Base-by-base conservation (phyloP, 2,113 vertebrate species). In the Callipepla californica region DNA sequence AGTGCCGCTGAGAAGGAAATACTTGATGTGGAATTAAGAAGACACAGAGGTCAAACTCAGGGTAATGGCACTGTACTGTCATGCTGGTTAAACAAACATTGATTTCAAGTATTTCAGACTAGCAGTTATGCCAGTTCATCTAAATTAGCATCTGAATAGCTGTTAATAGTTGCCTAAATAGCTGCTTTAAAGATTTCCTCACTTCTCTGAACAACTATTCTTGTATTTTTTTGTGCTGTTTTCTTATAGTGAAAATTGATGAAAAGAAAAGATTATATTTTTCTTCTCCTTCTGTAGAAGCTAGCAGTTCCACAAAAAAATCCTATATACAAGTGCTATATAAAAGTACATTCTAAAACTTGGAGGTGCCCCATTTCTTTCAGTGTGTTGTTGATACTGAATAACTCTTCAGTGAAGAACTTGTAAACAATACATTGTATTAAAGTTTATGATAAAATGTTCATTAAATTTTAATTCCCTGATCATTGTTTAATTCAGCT, bases 1-100 rank as follows among this genome's bases (percentile, higher is more conserved):
- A 28, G 82, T 67, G 20, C 75, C 95, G 89, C 89, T 91, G 82
- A 91, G 62, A 95, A 87, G 78, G 94, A 92, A 94, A 95, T 96
- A 32, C 84, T 90, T 81, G 85, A 44, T 12, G 47, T 84, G 85
- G 96, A 97, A 94, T 96, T 98, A 36, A 89, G 95, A 53, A 84
- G 87, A 30, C 58, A 96, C 48, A 91, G 95, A 92, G 79, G 89
- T 48, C 95, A 98, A 79, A 92, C 97, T 94, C 97, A 98, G 98
- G 98, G 98, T 99, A 98, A 95, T 77, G 53, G 6, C 38, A 30
- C 19, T 69, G 13, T 66, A 34, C 20, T 50, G 1, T 50, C 25
- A 19, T 28, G 28, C 40, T 89, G 18, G 4, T 78, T 85, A 50
- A 63, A 80, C 25, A 26, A 3, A 6, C 15, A 26, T 23, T 62